Conservation (phyloP, 2,888 invertebrate species). For the Koerneria pararmatus region DNA sequence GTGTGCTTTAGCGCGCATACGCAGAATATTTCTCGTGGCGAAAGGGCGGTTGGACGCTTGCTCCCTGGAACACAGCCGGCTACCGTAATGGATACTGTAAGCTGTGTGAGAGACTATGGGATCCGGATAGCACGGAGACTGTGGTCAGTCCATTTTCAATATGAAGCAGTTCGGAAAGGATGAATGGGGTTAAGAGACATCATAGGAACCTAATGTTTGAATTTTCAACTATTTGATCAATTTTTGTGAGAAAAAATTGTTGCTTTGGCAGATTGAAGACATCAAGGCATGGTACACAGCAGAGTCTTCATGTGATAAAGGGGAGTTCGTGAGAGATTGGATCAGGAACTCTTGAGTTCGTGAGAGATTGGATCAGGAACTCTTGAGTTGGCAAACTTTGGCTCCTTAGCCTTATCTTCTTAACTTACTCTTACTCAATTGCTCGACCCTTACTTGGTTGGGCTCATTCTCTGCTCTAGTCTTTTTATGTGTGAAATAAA, state of each 20-base stretch:
- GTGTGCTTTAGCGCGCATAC: conserved; percentile 45
- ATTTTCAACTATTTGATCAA: not conserved
- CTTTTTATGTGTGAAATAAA: not conserved
- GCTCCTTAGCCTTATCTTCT: conserved; percentile 31
- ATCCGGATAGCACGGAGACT: conserved; percentile 23
- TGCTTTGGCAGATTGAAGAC: conserved; percentile 33
- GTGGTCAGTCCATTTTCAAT: conserved; percentile 6
- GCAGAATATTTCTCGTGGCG: conserved; percentile 54
- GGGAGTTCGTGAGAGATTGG: conserved; percentile 37
- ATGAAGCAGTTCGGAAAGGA: conserved; percentile 21
- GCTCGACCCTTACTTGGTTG: no score
- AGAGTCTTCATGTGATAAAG: conserved; percentile 38
- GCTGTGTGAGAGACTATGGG: conserved; percentile 40
- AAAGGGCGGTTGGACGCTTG: conserved; percentile 47
- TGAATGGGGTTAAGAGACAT: not conserved
- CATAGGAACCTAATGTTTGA: not conserved
- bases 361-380: conserved; percentile 30
- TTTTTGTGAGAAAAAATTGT: not conserved
- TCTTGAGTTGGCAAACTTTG: conserved; percentile 35
- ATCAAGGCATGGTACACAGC: conserved; percentile 39
- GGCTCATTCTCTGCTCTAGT: not conserved
- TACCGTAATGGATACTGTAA: conserved; percentile 46
- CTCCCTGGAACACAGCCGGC: conserved; percentile 49
- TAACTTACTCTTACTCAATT: no score
- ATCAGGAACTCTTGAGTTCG: conserved; percentile 36